Evolutionary conservation across 2,888 invertebrate genomes (phyloP).

Genomic region (Hyles lineata): DNA sequence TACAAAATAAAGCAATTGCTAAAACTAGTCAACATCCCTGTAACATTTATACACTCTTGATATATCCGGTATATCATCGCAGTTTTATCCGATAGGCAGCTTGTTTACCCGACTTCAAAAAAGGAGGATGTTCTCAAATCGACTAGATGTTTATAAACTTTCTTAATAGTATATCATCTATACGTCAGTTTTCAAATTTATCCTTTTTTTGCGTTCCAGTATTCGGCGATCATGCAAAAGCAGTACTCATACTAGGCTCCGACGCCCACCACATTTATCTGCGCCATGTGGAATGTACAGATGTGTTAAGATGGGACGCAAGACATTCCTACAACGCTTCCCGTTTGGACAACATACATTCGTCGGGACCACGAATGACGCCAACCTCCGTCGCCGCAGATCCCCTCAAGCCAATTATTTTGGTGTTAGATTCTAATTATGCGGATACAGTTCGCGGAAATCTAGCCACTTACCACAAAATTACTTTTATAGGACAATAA

Average conservation of each 20-base stretch:
- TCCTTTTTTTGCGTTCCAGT: conserved; percentile 51
- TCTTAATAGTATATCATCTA: no score
- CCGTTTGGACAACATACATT: conserved; percentile 79
- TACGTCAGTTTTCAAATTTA: no score
- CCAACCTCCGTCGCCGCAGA: conserved; percentile 85
- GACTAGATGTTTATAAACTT: no score
- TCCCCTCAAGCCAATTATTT: conserved; percentile 76
- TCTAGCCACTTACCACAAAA: conserved; percentile 63
- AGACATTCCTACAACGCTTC: conserved; percentile 69
- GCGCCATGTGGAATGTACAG: conserved; percentile 83
- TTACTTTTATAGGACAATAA: conserved; percentile 58
- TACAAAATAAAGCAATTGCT: no score
- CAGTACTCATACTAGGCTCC: conserved; percentile 62
- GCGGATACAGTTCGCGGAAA: conserved; percentile 84
- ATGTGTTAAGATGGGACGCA: conserved; percentile 86
- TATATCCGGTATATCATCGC: no score
- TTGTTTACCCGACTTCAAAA: no score
- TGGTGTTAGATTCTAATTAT: conserved; percentile 87
- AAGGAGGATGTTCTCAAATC: no score
- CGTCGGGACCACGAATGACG: conserved; percentile 75
- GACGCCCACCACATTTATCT: conserved; percentile 68
- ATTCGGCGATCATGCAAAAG: conserved; percentile 59
- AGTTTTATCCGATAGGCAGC: no score
- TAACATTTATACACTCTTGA: no score
- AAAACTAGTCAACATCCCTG: no score